Conservation (phyloP, 2,113 vertebrate species). For the Neotoma lepida region DNA sequence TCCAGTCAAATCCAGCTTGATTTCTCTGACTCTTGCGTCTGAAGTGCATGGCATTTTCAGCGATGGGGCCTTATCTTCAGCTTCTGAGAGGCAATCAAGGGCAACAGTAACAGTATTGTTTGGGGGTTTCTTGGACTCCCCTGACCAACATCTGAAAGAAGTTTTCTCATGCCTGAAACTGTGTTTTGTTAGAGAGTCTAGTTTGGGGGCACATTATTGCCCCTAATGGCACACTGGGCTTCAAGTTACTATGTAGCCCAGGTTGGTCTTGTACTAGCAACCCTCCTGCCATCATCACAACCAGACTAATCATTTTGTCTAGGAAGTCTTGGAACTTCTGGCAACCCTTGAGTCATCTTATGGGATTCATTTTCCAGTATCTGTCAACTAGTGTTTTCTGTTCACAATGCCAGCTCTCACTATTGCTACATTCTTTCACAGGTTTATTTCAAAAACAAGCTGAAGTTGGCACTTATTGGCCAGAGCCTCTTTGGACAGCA, state of each 20-base stretch:
- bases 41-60: not conserved
- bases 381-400: not conserved
- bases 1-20: not conserved
- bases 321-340: not conserved
- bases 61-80: not conserved
- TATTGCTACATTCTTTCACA: constrained; percentile 76
- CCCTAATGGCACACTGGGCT: not conserved
- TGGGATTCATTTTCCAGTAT: not conserved
- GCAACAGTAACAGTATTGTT: not conserved
- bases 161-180: not conserved
- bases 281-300: not conserved
- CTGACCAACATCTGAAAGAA: not conserved
- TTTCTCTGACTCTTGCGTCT: not conserved
- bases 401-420: not conserved
- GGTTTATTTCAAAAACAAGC: constrained; percentile 92
- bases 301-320: not conserved
- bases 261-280: not conserved
- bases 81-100: not conserved
- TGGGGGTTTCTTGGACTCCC: not conserved
- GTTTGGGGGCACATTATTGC: not conserved
- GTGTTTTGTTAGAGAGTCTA: not conserved
- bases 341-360: not conserved
- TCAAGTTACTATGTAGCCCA: not conserved
- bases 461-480: constrained; percentile 96
- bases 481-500: constrained; percentile 99